These are phyloP conservation scores for Heteromormyrus szaboi DNA, from an alignment of 2,797 vertebrate genomes.

Conservation along the genomic window DNA sequence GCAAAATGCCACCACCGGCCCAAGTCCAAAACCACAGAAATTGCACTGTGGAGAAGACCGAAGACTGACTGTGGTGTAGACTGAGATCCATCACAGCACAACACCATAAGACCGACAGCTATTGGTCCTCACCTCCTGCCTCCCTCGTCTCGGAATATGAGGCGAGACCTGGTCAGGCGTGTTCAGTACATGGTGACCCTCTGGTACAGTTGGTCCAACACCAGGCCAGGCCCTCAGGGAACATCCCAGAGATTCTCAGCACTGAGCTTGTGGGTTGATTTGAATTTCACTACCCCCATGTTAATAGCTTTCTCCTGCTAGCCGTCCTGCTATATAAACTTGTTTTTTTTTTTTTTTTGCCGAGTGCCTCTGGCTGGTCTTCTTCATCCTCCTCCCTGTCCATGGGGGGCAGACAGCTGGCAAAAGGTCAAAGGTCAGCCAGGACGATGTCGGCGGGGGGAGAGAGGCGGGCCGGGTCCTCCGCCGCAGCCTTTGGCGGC, in stretches of 20 bases:
- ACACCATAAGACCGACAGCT: neutral
- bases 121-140: neutral
- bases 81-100: neutral
- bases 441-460: neutral
- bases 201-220: conserved; percentile 42
- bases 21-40: neutral
- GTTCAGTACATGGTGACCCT: neutral
- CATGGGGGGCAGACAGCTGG: neutral
- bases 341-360: neutral
- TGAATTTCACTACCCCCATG: neutral
- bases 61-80: neutral
- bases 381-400: neutral
- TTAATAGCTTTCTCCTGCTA: neutral
- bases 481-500: neutral
- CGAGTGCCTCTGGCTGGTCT: neutral
- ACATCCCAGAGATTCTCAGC: conserved; percentile 33
- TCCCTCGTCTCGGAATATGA: neutral
- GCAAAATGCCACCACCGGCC: neutral
- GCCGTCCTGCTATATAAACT: neutral
- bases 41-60: neutral
- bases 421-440: conserved; percentile 12
- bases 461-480: neutral
- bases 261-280: conserved; percentile 29
- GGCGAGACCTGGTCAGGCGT: neutral
- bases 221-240: conserved; percentile 35